These are phyloP conservation scores for Cynocephalus volans DNA, from an alignment of 2,113 vertebrate genomes.

Conservation along the genomic window DNA sequence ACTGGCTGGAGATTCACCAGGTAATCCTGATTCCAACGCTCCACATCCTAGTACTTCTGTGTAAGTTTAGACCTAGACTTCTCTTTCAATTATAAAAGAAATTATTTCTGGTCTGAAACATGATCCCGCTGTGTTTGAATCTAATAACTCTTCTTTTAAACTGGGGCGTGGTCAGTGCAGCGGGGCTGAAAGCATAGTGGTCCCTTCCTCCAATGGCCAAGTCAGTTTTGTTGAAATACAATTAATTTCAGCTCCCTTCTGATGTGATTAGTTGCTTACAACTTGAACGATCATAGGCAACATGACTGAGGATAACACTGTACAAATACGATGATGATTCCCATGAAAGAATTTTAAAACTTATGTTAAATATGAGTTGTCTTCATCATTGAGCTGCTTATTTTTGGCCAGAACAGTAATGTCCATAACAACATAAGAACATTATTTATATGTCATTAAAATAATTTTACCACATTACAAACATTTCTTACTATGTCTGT, in stretches of 20 bases:
- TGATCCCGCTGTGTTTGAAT: not conserved
- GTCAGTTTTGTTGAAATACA: not conserved
- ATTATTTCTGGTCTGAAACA: not conserved
- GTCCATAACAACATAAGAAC: not conserved
- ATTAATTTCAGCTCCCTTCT: not conserved
- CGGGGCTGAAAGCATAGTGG: not conserved
- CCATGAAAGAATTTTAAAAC: constrained; percentile 14
- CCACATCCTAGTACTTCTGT: not conserved
- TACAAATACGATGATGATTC: not conserved
- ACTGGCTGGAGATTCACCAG: not conserved
- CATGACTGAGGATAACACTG: not conserved
- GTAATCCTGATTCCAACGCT: not conserved
- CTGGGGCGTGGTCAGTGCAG: fast-evolving
- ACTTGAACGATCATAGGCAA: not conserved
- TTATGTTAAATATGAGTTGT: not conserved
- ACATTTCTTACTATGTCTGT: not conserved
- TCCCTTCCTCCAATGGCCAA: not conserved
- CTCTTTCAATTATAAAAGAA: not conserved
- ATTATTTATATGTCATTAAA: constrained; percentile 30
- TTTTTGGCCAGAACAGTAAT: not conserved
- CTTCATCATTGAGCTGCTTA: not conserved
- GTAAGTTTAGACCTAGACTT: not conserved
- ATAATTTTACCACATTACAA: not conserved
- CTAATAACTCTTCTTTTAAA: not conserved
- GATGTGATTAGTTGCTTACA: not conserved